A percentile compares a stretch with the other conserved stretches of the same genome.
Evolutionary conservation across 1,140 invertebrate genomes (phyloP).

Genomic region (Drosophila asahinai): DNA sequence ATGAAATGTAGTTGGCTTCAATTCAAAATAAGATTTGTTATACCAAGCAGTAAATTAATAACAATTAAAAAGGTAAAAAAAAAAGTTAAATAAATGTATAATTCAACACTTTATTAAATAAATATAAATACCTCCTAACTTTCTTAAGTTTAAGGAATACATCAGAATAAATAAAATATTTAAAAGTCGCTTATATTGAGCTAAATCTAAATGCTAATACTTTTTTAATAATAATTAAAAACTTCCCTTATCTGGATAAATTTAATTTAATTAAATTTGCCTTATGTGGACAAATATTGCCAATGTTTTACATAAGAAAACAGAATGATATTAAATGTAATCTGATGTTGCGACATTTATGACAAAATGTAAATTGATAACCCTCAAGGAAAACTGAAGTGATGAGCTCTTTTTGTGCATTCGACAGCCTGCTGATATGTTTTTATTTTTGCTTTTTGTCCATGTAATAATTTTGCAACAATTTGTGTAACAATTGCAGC

Average conservation of each 20-base stretch:
- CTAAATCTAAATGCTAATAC: too few relatives aligned
- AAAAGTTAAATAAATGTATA: too few relatives aligned
- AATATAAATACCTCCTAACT: too few relatives aligned
- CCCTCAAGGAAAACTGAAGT: not conserved
- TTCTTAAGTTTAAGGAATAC: too few relatives aligned
- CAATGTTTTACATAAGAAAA: conserved; percentile 30
- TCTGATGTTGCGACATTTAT: conserved; percentile 34
- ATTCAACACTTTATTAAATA: too few relatives aligned
- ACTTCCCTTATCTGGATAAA: not conserved
- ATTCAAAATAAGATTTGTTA: too few relatives aligned
- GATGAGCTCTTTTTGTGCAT: not conserved
- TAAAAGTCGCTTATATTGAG: too few relatives aligned
- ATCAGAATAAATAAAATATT: too few relatives aligned
- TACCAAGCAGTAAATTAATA: too few relatives aligned
- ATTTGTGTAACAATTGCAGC: conserved; percentile 65
- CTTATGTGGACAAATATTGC: not conserved
- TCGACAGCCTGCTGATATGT: conserved; percentile 2
- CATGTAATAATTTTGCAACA: conserved; percentile 69
- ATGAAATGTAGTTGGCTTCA: too few relatives aligned
- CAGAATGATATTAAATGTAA: not conserved
- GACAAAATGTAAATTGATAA: conserved; percentile 45
- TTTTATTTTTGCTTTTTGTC: conserved; percentile 2
- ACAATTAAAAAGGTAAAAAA: too few relatives aligned
- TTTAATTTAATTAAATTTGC: not conserved
- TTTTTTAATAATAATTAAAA: not conserved